These are phyloP conservation scores for Porites rus DNA, from an alignment of 92 coral and sea anemone genomes.

Conservation along the genomic window DNA sequence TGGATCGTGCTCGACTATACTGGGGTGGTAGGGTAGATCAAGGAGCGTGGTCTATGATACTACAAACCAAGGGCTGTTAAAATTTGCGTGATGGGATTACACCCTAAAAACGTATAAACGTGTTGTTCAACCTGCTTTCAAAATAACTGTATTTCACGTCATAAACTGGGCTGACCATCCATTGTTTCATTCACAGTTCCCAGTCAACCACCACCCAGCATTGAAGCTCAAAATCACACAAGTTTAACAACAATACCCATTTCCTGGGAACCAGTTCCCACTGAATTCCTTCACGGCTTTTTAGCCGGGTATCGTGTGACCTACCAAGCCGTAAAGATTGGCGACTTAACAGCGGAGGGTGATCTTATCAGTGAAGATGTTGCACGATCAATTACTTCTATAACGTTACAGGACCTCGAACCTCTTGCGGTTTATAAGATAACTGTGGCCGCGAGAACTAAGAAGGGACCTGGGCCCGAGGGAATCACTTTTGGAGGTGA, in stretches of 20 bases:
- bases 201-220: slow-evolving; percentile 68
- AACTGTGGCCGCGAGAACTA: slow-evolving; percentile 53
- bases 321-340: slow-evolving; percentile 46
- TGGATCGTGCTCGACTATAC: no score
- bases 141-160: not conserved
- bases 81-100: no score
- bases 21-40: no score
- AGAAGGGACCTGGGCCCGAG: slow-evolving; percentile 57
- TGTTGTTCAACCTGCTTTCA: not conserved
- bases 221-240: slow-evolving; percentile 71
- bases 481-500: slow-evolving; percentile 65
- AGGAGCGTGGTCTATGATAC: no score
- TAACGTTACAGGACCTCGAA: slow-evolving; percentile 32
- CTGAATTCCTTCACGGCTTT: slow-evolving; percentile 64
- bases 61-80: no score
- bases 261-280: slow-evolving; percentile 80
- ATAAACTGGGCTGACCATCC: not conserved
- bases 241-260: slow-evolving; percentile 60
- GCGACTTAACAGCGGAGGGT: slow-evolving; percentile 45
- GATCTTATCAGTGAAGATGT: slow-evolving; percentile 5
- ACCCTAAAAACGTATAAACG: no score
- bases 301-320: slow-evolving; percentile 76
- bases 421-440: slow-evolving; percentile 55
- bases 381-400: slow-evolving; percentile 28
- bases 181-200: slow-evolving; percentile 66